A percentile compares a stretch with the other conserved stretches of the same genome.
Conservation (phyloP, 2,888 invertebrate genomes). For the Drosophila maculinotata region DNA sequence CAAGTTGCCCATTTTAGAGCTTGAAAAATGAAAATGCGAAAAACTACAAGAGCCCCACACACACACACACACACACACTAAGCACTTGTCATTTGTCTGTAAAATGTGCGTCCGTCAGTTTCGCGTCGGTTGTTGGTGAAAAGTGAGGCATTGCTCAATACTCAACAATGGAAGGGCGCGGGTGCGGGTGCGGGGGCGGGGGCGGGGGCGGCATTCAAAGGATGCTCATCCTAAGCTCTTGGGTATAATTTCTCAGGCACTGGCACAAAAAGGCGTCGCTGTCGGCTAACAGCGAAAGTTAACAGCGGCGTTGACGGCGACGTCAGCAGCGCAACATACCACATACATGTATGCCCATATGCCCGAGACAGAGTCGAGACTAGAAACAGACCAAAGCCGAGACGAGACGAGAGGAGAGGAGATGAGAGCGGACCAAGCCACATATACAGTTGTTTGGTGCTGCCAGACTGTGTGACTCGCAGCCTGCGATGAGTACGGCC, state of each 20-base stretch:
- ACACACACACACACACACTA: slow-evolving; percentile 39
- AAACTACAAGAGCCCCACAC: slow-evolving; percentile 29
- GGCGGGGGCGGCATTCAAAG: slow-evolving; percentile 14
- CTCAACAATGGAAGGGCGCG: slow-evolving; percentile 23
- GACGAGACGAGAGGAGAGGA: slow-evolving; percentile 28
- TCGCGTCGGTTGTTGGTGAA: slow-evolving; percentile 38
- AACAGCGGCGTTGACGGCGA: slow-evolving; percentile 42
- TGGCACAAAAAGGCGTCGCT: slow-evolving; percentile 33
- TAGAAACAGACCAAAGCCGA: slow-evolving; percentile 25
- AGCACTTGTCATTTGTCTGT: slow-evolving; percentile 72
- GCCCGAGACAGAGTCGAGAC: slow-evolving; percentile 27
- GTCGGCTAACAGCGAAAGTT: slow-evolving; percentile 57
- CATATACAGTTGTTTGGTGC: slow-evolving; percentile 46
- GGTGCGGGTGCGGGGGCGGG: neutral
- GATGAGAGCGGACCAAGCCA: slow-evolving; percentile 9
- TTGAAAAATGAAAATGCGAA: slow-evolving; percentile 50
- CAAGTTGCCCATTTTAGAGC: slow-evolving; percentile 64
- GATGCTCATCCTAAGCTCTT: slow-evolving; percentile 61
- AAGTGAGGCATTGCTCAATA: slow-evolving; percentile 60
- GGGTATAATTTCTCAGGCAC: slow-evolving; percentile 64
- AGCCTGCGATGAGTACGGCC: slow-evolving; percentile 12
- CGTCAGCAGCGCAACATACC: slow-evolving; percentile 31
- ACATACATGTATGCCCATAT: slow-evolving; percentile 28
- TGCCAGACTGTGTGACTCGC: slow-evolving; percentile 77
- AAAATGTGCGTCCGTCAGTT: slow-evolving; percentile 33